Percentiles rank a stretch among this genome's conserved stretches.
These are phyloP conservation scores for Abscondita cerata DNA, from an alignment of 2,888 invertebrate genomes.

Conservation along the genomic window DNA sequence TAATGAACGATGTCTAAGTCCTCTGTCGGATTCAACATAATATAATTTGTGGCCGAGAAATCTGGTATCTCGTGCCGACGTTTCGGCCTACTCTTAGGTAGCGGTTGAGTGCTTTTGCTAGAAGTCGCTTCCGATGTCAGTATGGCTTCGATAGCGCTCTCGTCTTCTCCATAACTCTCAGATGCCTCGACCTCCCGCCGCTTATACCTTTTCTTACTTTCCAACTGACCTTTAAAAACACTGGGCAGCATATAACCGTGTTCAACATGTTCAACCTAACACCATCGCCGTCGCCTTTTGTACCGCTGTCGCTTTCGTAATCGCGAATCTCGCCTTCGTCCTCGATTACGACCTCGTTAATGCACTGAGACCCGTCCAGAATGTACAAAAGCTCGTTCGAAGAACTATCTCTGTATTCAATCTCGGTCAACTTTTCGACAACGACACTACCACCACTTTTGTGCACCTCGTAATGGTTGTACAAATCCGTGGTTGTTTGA, in stretches of 20 bases:
- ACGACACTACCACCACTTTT: constrained; percentile 40
- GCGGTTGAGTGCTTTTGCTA: constrained; percentile 24
- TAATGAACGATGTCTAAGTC: constrained; percentile 54
- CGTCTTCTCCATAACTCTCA: constrained; percentile 31
- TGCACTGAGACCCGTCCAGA: constrained; percentile 51
- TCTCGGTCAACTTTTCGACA: constrained; percentile 25
- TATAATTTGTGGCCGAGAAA: constrained; percentile 54
- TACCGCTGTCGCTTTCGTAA: constrained; percentile 13
- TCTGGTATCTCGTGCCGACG: constrained; percentile 54
- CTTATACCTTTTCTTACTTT: constrained; percentile 35
- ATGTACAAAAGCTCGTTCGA: constrained; percentile 53
- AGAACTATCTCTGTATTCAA: constrained; percentile 14
- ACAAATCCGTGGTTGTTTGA: constrained; percentile 49
- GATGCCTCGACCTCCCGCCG: constrained; percentile 25
- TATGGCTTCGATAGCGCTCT: constrained; percentile 25
- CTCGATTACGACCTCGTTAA: constrained; percentile 54
- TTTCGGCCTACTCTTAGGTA: constrained; percentile 46
- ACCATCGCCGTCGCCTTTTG: constrained; percentile 29
- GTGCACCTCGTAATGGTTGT: constrained; percentile 53
- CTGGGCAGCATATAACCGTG: constrained; percentile 56
- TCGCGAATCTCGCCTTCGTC: constrained; percentile 43
- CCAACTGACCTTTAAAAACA: constrained; percentile 43
- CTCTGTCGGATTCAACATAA: constrained; percentile 50
- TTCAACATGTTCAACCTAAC: constrained; percentile 52
- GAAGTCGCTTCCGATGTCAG: constrained; percentile 32